Evolutionary conservation across 1,140 invertebrate species (phyloP), one percentile per base, ranked within the genome.

Genomic region (Stenopsyche tienmushanensis): DNA sequence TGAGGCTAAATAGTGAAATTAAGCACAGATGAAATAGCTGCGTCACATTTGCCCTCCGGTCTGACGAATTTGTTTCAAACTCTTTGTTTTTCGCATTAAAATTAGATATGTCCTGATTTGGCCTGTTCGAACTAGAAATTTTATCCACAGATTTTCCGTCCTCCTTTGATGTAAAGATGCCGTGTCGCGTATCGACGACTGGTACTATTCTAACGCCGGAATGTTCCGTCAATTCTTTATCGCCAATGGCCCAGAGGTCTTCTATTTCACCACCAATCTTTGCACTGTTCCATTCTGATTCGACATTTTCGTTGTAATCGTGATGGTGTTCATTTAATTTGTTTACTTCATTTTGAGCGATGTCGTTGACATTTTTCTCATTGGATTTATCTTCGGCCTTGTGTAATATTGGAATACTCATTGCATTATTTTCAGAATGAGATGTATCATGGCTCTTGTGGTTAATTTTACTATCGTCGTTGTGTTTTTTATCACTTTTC

Each of bases 201-300:
- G 68, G 68, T 24, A 70, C 49, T 29, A 70, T 70, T 39, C 62
- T 66, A 1, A 70, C 65, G 26, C 62, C 41, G 2, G 68, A 70
- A 20, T 66, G 64, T 62, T 66, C 67, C 2, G 67, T 41, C 26
- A 64, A 45, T 23, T 70, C 68, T 20, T 66, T 60, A 20, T 66
- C 60, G 7, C 3, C 24, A 24, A 66, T 50, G 1, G 60, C 52
- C 68, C 68, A 70, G 3, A 66, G 29, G 26, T 66, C 65, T 10
- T 70, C 68, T 20, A 63, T 39, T 21, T 68, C 57, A 10, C 41
- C 29, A 13, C 44, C 64, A 42, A 26, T 7, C 15, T 57, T 41
- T 20, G 41, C 25, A 42, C 25, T 55, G 39, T 60, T 50, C 2
- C 18, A 18, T 21, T 69, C 63, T n/a, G 63, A 15, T 26, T 47